Evolutionary conservation across 2,888 invertebrate species (phyloP), one percentile per base, ranked within the genome.

Genomic region (Synergus itoensis): DNA sequence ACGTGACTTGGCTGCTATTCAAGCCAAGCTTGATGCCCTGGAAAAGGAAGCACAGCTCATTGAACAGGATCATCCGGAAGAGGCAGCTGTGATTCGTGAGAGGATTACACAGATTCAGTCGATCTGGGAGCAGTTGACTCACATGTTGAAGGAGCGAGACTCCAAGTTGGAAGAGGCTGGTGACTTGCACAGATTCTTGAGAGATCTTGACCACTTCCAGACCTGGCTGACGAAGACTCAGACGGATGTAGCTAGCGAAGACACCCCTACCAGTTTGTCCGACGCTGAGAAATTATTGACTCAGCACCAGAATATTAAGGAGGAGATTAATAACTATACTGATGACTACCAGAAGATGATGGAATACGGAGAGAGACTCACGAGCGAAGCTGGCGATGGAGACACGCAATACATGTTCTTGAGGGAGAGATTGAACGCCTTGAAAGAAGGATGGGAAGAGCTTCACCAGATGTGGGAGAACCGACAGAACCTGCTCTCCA

Each of bases 391-490:
- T 81, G 90, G 91, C 86, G 96, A 98, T 92, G 96, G 98, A 93
- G 99, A 99, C 93, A 98, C 99, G 64, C 99, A 99, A 93, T 99
- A 99, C 94, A 99, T 99, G 99, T 99, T 99, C 97, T 94, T 99
- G 89, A 95, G 99, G 83, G 99, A 99, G 93, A 95, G 99, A 67
- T 94, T 99, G 86, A 99, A 98, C 94, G 99, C 99, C 0, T 93
- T 99, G 78, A 98, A 99, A 92, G 99, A 99, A 93, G 99, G 99
- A 80, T 99, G 99, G 99, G 98, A 98, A 84, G 99, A 99, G 91
- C 94, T 99, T 82, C 98, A 99, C 90, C 98, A 99, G 93, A 99
- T 99, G 99, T 99, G 99, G 99, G 99, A 98, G 92, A 99, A 99
- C 93, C 93, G 99, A 48, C 99, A 99, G 92, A 97, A 98, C 87